Evolutionary conservation across 2,888 invertebrate species (phyloP).

Genomic region (Acanthacorydalis orientalis): DNA sequence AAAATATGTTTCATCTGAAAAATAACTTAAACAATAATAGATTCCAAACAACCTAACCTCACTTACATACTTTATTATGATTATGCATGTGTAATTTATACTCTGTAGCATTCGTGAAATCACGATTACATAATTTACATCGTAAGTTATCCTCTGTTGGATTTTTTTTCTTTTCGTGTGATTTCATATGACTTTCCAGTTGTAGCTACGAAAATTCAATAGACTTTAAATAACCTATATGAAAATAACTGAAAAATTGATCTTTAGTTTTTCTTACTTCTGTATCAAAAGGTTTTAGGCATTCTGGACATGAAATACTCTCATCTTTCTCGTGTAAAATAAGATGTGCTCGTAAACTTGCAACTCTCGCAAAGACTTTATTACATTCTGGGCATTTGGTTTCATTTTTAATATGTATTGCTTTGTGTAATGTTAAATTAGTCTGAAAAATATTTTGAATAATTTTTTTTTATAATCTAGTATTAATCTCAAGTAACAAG

Average conservation of each 20-base stretch:
- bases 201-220: background rate
- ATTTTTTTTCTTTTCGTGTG: constrained; percentile 18
- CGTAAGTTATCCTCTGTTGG: constrained; percentile 21
- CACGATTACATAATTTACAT: constrained; percentile 39
- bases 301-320: constrained; percentile 21
- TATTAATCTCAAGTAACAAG: background rate
- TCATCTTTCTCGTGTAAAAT: constrained; percentile 24
- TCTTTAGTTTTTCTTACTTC: constrained; percentile 15
- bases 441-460: constrained; percentile 18
- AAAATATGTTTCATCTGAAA: constrained; percentile 8
- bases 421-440: constrained; percentile 23
- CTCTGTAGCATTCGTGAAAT: constrained; percentile 26
- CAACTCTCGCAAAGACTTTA: constrained; percentile 21
- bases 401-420: constrained; percentile 17
- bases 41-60: background rate
- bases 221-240: background rate
- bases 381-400: constrained; percentile 23
- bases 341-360: constrained; percentile 24
- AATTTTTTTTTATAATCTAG: background rate
- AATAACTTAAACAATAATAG: background rate
- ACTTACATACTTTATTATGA: constrained; percentile 33
- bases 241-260: background rate
- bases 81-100: constrained; percentile 32
- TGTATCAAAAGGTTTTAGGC: constrained; percentile 21
- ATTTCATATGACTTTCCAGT: constrained; percentile 19